Base-by-base conservation (phyloP, 30 jellyfish, hydroid and myxozoan genomes). In the Aurelia coerulea region DNA sequence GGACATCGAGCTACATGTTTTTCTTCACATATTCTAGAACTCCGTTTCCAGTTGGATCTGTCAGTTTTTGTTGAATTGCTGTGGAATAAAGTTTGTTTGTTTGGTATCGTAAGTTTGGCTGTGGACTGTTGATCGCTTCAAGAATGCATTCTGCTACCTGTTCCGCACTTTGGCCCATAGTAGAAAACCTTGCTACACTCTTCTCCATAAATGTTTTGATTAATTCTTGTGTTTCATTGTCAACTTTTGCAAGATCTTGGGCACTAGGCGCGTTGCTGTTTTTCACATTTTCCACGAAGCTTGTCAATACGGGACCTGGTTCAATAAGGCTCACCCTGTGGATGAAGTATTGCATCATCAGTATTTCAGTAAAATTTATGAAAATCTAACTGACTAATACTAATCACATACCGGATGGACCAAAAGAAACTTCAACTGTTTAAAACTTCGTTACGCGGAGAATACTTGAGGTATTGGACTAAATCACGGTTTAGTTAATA, bases 111-210 rank as follows among this genome's bases (percentile, higher is more conserved):
- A 84, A 41, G 70, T 62, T 31, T 41, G 86, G 93, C 29, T 75
- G 60, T 5, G 87, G 58, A 42, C 82, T 65, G 23, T 52, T 46
- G 6, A 84, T 75, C 49, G 93, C 93, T 12, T 73, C 65, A 23
- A 73, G 35, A 10, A 84, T 67, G 65, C 74, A 77, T 9, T 58
- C 17, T 52, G 93, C 93, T 4, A 84, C 63, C 4, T 84, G 88
- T n/a, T 73, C 87, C 1, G 93, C 68, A 35, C 76, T 73, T 62
- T 84, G 98, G n/a, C 97, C 96, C 84, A 88, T 63, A 9, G 94
- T 79, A 6, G 96, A 63, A 63, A 72, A 89, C 9, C 96, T 79
- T 31, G 83, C 62, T 1, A 79, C 72, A 66, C 97, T 90, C 60
- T 94, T 94, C 41, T 94, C 98, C 41, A 78, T 52, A 67, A 80